Percentiles rank a stretch among this genome's conserved stretches.
These are phyloP conservation scores for Callyntrura guangdongensis DNA, from an alignment of 2,888 invertebrate genomes.

Conservation along the genomic window DNA sequence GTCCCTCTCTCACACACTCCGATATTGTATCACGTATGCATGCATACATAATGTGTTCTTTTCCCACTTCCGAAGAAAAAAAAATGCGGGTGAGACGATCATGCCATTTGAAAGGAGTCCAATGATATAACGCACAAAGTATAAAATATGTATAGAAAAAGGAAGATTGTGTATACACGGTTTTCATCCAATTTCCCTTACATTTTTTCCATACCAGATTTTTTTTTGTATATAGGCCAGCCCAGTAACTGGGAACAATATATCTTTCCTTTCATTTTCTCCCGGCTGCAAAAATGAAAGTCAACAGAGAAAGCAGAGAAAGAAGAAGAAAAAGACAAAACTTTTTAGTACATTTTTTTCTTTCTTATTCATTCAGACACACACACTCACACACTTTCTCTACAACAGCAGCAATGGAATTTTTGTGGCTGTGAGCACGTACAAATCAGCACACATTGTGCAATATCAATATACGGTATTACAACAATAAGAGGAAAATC, in stretches of 20 bases:
- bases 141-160: not conserved
- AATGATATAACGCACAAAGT: not conserved
- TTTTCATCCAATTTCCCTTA: slow-evolving; percentile 77
- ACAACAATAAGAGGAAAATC: slow-evolving; percentile 13
- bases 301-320: slow-evolving; percentile 51
- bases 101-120: slow-evolving; percentile 8
- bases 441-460: slow-evolving; percentile 72
- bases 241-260: slow-evolving; percentile 72
- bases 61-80: slow-evolving; percentile 10
- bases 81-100: not conserved
- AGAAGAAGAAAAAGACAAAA: slow-evolving; percentile 29
- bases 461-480: not conserved
- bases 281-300: slow-evolving; percentile 66
- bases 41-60: slow-evolving; percentile 50
- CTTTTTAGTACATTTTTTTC: slow-evolving; percentile 39
- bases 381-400: too few relatives aligned
- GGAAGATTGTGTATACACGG: slow-evolving; percentile 40
- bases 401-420: not conserved
- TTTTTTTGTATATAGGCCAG: slow-evolving; percentile 60
- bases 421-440: slow-evolving; percentile 58
- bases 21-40: slow-evolving; percentile 46
- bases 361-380: too few relatives aligned
- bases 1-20: not conserved
- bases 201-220: slow-evolving; percentile 67
- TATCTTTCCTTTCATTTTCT: slow-evolving; percentile 66